These are phyloP conservation scores for Caenorhabditis sp. DNA, from an alignment of 2,888 invertebrate genomes.

Conservation along the genomic window DNA sequence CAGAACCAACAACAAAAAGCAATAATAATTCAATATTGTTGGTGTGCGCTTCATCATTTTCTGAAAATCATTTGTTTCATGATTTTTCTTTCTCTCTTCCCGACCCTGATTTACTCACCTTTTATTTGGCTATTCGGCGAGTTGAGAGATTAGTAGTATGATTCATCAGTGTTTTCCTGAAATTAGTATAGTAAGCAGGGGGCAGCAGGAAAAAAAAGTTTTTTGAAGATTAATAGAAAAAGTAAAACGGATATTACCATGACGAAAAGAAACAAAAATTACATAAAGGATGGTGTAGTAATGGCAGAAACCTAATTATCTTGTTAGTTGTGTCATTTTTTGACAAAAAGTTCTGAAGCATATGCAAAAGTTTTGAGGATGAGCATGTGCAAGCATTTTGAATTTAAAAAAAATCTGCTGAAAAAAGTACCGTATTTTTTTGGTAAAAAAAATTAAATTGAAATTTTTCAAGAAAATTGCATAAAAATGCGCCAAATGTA, in stretches of 20 bases:
- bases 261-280: neutral
- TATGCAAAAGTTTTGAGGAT: too few relatives aligned
- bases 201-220: neutral
- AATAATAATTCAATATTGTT: neutral
- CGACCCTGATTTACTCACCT: neutral
- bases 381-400: too few relatives aligned
- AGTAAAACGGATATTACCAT: neutral
- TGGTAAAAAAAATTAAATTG: too few relatives aligned
- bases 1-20: constrained; percentile 13
- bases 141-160: too few relatives aligned
- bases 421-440: too few relatives aligned
- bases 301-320: neutral
- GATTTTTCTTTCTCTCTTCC: too few relatives aligned
- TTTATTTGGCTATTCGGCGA: too few relatives aligned
- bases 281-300: neutral
- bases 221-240: neutral
- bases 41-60: neutral
- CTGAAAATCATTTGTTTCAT: neutral
- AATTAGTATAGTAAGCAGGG: neutral
- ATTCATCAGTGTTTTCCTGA: neutral
- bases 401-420: too few relatives aligned
- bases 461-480: too few relatives aligned
- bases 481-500: too few relatives aligned
- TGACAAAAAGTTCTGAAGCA: too few relatives aligned
- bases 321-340: too few relatives aligned